phyloP scores from a whole-genome alignment of 1,140 invertebrate genomes.

The Homalodisca vitripennis region DNA sequence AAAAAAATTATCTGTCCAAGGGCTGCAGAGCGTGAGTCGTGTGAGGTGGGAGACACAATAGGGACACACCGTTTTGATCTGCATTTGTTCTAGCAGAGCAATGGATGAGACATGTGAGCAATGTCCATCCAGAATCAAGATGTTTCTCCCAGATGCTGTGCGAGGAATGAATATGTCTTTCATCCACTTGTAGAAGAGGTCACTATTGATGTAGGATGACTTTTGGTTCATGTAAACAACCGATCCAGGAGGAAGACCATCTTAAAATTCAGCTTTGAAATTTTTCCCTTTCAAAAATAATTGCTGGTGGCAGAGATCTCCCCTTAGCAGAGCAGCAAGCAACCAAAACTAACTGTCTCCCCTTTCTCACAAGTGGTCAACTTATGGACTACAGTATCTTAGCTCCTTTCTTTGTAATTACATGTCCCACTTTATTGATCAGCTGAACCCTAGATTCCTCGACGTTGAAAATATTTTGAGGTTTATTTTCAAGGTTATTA shows the following conservation, averaged over 20 bases:
- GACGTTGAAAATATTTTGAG: constrained; percentile 24
- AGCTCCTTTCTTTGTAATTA: constrained; percentile 27
- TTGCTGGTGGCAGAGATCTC: constrained; percentile 21
- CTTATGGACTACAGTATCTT: constrained; percentile 23
- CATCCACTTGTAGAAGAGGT: constrained; percentile 17
- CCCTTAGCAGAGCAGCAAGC: constrained; percentile 21
- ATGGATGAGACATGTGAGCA: constrained; percentile 44
- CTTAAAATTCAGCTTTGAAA: constrained; percentile 45
- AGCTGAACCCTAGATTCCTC: constrained; percentile 30
- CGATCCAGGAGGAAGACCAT: constrained; percentile 44
- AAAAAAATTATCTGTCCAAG: constrained; percentile 45
- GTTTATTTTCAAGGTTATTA: constrained; percentile 7
- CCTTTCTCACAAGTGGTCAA: constrained; percentile 21
- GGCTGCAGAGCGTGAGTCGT: constrained; percentile 47
- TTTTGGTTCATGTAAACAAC: constrained; percentile 47
- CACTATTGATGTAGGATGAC: constrained; percentile 24
- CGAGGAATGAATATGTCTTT: constrained; percentile 30
- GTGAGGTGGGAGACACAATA: constrained; percentile 47
- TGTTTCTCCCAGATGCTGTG: constrained; percentile 45
- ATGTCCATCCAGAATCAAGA: constrained; percentile 48
- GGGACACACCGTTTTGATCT: constrained; percentile 44
- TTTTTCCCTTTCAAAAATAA: constrained; percentile 37
- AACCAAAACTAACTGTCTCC: constrained; percentile 13
- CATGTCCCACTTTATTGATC: not conserved
- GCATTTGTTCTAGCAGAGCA: constrained; percentile 40